Evolutionary conservation across 1,140 invertebrate genomes (phyloP).

Genomic region (Aphelinus atriplicis): DNA sequence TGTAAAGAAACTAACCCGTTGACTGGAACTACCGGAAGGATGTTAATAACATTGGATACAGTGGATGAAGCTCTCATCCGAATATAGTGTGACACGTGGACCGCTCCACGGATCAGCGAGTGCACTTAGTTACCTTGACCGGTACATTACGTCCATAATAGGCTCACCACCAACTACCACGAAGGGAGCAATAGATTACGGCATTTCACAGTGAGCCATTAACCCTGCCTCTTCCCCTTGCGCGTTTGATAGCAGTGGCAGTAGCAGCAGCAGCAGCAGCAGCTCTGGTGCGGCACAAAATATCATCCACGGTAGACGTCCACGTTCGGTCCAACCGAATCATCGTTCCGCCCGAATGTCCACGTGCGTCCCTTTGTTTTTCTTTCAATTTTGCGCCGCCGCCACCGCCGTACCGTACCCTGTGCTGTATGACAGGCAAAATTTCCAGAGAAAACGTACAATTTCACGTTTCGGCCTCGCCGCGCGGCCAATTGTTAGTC

Average conservation of each 20-base stretch:
- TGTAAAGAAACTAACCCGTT: too few species aligned
- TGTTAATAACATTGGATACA: not conserved
- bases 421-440: not conserved
- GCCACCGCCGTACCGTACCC: too few species aligned
- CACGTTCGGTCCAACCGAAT: not conserved
- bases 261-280: not conserved
- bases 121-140: slow-evolving; percentile 43
- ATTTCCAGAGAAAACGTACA: slow-evolving; percentile 20
- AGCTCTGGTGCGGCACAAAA: slow-evolving; percentile 8
- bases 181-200: slow-evolving; percentile 45
- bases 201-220: slow-evolving; percentile 51
- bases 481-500: slow-evolving; percentile 7
- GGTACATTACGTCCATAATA: slow-evolving; percentile 40
- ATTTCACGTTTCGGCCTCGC: slow-evolving; percentile 21
- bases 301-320: slow-evolving; percentile 26
- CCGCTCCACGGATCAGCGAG: slow-evolving; percentile 34
- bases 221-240: slow-evolving; percentile 46
- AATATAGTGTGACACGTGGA: slow-evolving; percentile 14
- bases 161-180: slow-evolving; percentile 37
- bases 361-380: too few species aligned
- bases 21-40: too few species aligned
- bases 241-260: slow-evolving; percentile 17
- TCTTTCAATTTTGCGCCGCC: not conserved
- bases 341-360: not conserved
- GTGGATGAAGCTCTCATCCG: slow-evolving; percentile 5